Evolutionary conservation across 2,797 vertebrate species (phyloP).

Genomic region (Sphenopsis melanotis): DNA sequence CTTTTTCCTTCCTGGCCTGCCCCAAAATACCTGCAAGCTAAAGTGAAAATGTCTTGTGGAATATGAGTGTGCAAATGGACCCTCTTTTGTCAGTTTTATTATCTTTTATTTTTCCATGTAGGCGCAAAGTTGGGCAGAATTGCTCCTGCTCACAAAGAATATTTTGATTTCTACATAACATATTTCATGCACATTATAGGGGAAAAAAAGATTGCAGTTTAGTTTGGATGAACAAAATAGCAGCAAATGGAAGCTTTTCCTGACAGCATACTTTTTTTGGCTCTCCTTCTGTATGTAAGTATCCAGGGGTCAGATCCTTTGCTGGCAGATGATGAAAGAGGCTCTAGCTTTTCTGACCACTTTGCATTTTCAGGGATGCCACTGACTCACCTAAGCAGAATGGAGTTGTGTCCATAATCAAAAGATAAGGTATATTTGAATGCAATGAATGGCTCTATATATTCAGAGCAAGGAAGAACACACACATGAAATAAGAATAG

Average conservation of each 20-base stretch:
- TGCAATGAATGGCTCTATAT: not conserved
- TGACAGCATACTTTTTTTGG: not conserved
- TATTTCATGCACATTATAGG: not conserved
- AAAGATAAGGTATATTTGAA: not conserved
- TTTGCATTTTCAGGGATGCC: not conserved
- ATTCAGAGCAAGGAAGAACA: slow-evolving; percentile 3
- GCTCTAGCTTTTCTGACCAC: not conserved
- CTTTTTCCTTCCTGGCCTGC: not conserved
- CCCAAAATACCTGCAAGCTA: not conserved
- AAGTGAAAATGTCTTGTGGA: not conserved
- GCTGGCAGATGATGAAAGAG: not conserved
- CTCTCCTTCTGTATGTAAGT: not conserved
- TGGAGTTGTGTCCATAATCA: not conserved
- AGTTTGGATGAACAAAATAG: not conserved
- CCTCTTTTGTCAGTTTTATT: not conserved
- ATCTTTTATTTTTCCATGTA: not conserved
- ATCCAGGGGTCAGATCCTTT: not conserved
- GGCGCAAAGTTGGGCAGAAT: not conserved
- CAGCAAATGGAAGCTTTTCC: not conserved
- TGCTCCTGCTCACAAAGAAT: not conserved
- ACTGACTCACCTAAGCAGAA: not conserved
- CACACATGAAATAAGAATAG: not conserved
- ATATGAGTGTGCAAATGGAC: not conserved
- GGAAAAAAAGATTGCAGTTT: not conserved
- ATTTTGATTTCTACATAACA: not conserved